Percentiles rank a stretch among this genome's conserved stretches.
phyloP scores from a whole-genome alignment of 2,888 invertebrate genomes.

The Sinhomidia bicolor region DNA sequence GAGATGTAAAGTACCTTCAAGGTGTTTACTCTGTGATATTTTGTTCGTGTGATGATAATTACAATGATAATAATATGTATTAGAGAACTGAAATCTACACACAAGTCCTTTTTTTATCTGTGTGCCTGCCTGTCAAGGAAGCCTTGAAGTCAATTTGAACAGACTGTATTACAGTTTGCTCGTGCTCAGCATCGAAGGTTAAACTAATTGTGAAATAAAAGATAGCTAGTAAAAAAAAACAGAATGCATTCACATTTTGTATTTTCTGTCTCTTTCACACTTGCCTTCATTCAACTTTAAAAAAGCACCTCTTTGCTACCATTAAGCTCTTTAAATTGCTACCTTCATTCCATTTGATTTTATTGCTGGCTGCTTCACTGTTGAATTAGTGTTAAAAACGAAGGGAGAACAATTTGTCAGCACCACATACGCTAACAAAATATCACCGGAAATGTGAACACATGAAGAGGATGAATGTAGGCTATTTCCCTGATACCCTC shows the following conservation, averaged over 20 bases:
- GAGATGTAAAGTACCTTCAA: not conserved
- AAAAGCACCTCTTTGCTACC: no score
- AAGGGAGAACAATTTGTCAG: no score
- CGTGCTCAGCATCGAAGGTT: slow-evolving; percentile 18
- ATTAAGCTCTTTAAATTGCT: no score
- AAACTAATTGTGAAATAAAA: slow-evolving; percentile 9
- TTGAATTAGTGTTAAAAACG: no score
- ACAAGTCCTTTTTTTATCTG: not conserved
- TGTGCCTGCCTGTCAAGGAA: not conserved
- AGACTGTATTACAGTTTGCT: not conserved
- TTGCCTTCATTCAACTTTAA: no score
- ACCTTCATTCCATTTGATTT: no score
- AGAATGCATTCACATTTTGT: not conserved
- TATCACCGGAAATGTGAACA: no score
- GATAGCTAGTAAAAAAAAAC: not conserved
- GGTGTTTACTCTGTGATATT: slow-evolving; percentile 1
- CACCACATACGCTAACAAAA: no score
- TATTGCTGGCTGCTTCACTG: no score
- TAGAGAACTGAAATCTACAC: not conserved
- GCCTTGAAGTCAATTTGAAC: slow-evolving; percentile 21
- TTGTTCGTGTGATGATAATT: not conserved
- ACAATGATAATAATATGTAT: not conserved
- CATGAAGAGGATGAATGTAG: no score
- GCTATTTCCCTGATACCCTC: no score
- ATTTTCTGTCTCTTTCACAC: not conserved